Base-by-base conservation (phyloP, 2,113 vertebrate species). In the Micromys minutus region DNA sequence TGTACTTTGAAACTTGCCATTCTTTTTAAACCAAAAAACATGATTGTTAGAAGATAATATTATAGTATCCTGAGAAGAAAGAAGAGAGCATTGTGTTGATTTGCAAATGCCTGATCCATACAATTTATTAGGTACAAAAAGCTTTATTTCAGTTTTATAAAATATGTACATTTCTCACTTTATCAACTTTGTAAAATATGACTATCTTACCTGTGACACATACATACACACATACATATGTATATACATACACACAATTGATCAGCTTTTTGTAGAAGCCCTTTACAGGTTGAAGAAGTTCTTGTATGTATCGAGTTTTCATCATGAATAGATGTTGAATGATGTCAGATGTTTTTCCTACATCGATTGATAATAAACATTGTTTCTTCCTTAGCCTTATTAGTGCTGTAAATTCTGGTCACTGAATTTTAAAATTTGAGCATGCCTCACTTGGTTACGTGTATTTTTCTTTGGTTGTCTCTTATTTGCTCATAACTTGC, bases 401-500 rank as follows among this genome's bases (percentile, higher is more conserved):
- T 69, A 76, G 21, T 45, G 34, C 83, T n/a, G 6, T 72, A 47
- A 94, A 59, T 90, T 50, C 87, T 2, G 59, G 24, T 85, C 16
- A 90, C 11, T 86, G 19, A 63, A 61, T 91, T 89, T 86, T 85
- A 61, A 74, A 83, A 80, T 95, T 11, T 45, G 90, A 45, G 15
- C 3, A 89, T 81, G 50, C 10, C 7, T 39, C 50, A 42, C 5
- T 89, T 34, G 55, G 31, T 93, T 85, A 31, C 39, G n/a, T 84
- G 15, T 69, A 45, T 71, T 76, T 55, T 93, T 83, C 11, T 88
- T 16, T 52, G 91, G 12, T 89, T 89, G 13, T 13, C 39, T 88
- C n/a, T 93, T 45, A 92, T 47, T 87, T 81, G 74, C 22, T 88
- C 90, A 95, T 59, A 72, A 76, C 76, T 86, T 89, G 39, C 42